Conservation (phyloP, 2,797 vertebrate genomes). For the Lophura swinhoii region DNA sequence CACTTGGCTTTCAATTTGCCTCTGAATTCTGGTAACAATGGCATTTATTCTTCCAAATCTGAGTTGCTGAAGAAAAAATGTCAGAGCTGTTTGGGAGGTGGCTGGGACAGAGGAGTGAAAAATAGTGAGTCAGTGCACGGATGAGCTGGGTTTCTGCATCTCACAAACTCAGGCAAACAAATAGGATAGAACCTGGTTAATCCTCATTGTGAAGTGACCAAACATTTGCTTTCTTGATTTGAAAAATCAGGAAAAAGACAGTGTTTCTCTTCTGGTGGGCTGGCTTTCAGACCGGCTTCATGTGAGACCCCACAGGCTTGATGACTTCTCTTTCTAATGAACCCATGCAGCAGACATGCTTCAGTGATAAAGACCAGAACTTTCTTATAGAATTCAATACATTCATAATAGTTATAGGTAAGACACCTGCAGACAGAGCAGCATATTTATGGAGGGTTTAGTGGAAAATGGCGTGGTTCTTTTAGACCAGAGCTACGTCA, state of each 20-base stretch:
- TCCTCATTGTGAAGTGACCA: background rate
- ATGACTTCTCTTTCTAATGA: background rate
- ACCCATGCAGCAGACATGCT: background rate
- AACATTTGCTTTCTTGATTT: background rate
- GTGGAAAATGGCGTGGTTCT: background rate
- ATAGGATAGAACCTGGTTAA: background rate
- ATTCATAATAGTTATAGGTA: background rate
- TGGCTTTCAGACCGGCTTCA: background rate
- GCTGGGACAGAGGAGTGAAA: background rate
- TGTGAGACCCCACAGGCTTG: background rate
- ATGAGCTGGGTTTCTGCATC: background rate
- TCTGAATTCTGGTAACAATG: conserved; percentile 61
- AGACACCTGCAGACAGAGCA: conserved; percentile 22
- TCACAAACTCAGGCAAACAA: conserved; percentile 6
- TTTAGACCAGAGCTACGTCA: background rate
- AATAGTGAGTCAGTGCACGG: background rate
- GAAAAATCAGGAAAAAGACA: background rate
- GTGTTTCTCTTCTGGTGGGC: background rate
- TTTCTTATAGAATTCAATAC: conserved; percentile 5
- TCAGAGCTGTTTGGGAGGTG: conserved; percentile 1
- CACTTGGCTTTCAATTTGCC: conserved; percentile 37
- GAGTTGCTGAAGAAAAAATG: background rate
- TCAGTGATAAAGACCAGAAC: conserved; percentile 1
- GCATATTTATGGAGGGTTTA: background rate
- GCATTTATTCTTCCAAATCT: conserved; percentile 32